These are phyloP conservation scores for Condylura cristata DNA, from an alignment of 2,113 vertebrate species.

Conservation along the genomic window DNA sequence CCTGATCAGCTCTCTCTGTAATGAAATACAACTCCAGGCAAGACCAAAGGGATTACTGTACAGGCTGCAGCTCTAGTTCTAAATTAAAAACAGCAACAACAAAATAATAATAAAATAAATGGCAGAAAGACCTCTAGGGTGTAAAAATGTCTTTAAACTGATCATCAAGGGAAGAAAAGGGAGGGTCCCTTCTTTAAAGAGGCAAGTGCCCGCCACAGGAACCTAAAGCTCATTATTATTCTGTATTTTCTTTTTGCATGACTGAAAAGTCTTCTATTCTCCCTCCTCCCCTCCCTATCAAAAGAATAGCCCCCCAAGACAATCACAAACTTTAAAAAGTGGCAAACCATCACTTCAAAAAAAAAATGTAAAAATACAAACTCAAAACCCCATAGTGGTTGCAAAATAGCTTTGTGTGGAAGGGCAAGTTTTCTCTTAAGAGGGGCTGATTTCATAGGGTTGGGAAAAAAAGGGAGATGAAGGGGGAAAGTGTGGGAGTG, in stretches of 20 bases:
- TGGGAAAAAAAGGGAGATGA: slow-evolving; percentile 30
- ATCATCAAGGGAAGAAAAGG: background rate
- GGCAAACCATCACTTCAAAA: slow-evolving; percentile 49
- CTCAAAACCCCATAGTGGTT: slow-evolving; percentile 14
- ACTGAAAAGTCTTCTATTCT: slow-evolving; percentile 40
- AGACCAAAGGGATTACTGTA: background rate
- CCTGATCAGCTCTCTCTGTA: background rate
- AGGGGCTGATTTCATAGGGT: slow-evolving; percentile 47
- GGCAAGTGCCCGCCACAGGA: slow-evolving; percentile 30
- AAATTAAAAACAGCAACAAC: slow-evolving; percentile 28
- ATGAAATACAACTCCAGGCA: background rate
- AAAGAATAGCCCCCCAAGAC: slow-evolving; percentile 33
- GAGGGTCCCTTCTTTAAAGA: slow-evolving; percentile 32
- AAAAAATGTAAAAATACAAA: slow-evolving; percentile 41
- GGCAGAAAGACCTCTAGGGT: background rate
- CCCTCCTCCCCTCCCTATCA: background rate
- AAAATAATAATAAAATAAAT: slow-evolving; percentile 21
- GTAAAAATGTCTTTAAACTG: slow-evolving; percentile 40
- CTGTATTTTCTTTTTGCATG: slow-evolving; percentile 34
- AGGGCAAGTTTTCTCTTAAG: slow-evolving; percentile 36
- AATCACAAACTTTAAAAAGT: slow-evolving; percentile 53
- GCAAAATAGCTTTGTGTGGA: slow-evolving; percentile 52
- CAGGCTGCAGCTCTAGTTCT: background rate
- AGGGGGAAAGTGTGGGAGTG: slow-evolving; percentile 51
- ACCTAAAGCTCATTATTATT: slow-evolving; percentile 46